Base-by-base conservation (phyloP, 2,113 vertebrate species). In the Psephotus haematonotus region DNA sequence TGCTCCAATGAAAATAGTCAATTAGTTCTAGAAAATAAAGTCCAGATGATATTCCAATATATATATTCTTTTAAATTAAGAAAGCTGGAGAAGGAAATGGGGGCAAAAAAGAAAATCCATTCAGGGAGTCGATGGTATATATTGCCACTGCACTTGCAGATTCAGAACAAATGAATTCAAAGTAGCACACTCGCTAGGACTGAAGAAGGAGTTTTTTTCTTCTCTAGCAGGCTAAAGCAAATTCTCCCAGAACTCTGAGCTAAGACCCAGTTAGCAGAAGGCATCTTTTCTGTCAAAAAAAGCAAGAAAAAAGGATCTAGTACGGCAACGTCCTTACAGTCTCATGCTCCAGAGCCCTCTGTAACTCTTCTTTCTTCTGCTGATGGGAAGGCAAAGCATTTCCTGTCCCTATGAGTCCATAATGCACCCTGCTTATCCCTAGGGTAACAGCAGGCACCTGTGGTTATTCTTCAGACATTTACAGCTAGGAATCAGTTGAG, bases 321-420 rank as follows among this genome's bases (percentile, higher is more conserved):
- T 15, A 52, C 9, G 68, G 44, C 52, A 82, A 37, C 6, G 33
- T 65, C n/a, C 17, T 44, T 44, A n/a, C 24, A 33, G 16, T 23
- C 14, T 52, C 11, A 35, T 49, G 13, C 24, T 81, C 59, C 29
- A 9, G 3, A 87, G 35, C 2, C 11, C 13, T 46, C 37, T 70
- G 74, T 55, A 63, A 37, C 18, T 59, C 44, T 65, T 52, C 29
- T 74, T 90, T 41, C 46, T 88, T 57, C 14, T 77, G 31, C 28
- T 29, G 31, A 75, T 0, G 0, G 47, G 11, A 92, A 92, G 24
- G 29, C 20, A 84, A 91, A 65, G 47, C 28, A 16, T 1, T 0
- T n/a, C 27, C 11, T 4, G 3, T 23, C 13, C 9, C 16, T 1
- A 2, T 9, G 7, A 86, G 39, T 12, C 28, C 10, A 44, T 1